These are phyloP conservation scores for Philotrypesis tridentata DNA, from an alignment of 1,140 invertebrate genomes.

Conservation along the genomic window DNA sequence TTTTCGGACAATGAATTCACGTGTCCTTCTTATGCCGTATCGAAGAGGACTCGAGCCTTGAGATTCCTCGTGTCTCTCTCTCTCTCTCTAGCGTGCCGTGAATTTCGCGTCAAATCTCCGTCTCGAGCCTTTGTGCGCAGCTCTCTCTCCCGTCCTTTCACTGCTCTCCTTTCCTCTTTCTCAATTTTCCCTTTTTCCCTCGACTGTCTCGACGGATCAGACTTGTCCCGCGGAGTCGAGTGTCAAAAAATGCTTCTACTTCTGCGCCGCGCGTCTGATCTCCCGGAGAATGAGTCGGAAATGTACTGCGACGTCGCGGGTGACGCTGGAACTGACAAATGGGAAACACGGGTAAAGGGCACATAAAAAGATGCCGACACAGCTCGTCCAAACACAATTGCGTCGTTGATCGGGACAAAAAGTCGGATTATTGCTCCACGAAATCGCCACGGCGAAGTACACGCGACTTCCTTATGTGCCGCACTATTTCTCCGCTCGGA, in stretches of 20 bases:
- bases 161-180: background rate
- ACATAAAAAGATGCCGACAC: background rate
- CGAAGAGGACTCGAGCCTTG: slow-evolving; percentile 7
- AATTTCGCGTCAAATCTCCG: slow-evolving; percentile 4
- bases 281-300: background rate
- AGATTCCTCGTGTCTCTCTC: background rate
- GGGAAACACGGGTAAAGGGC: background rate
- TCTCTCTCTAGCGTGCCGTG: background rate
- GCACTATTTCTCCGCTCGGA: background rate
- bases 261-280: background rate
- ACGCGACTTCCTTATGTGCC: background rate
- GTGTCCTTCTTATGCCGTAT: background rate
- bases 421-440: background rate
- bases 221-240: background rate
- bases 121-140: background rate
- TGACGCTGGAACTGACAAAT: too few relatives aligned
- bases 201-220: background rate
- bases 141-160: background rate
- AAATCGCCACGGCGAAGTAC: background rate
- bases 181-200: background rate
- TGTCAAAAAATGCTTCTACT: background rate
- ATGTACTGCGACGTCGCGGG: background rate
- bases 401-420: background rate
- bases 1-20: slow-evolving; percentile 1
- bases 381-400: background rate